Conservation (phyloP, 2,888 invertebrate genomes). For the Dyspetes luteomarginatus region DNA sequence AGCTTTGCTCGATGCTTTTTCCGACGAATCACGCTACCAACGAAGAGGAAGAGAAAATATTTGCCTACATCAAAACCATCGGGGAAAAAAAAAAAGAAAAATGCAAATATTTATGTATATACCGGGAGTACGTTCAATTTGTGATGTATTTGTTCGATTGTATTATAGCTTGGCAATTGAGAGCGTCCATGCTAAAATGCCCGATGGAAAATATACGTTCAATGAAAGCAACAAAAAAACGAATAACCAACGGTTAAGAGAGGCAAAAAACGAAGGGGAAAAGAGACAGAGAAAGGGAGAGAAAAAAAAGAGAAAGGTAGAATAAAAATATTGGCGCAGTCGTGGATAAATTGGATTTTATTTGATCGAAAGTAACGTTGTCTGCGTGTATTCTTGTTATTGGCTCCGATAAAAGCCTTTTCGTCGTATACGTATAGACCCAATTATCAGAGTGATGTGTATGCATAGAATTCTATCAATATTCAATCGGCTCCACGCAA, state of each 20-base stretch:
- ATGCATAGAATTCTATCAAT: not conserved
- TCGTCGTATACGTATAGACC: not conserved
- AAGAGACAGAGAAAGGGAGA: not conserved
- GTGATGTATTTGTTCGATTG: too few relatives aligned
- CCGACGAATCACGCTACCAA: conserved; percentile 33
- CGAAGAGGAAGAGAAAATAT: conserved; percentile 78
- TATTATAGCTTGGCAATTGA: too few relatives aligned
- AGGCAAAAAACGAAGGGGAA: not conserved
- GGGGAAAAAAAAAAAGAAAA: not conserved
- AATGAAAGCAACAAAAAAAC: too few relatives aligned
- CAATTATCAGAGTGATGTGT: not conserved
- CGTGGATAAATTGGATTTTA: not conserved
- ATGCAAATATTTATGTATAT: not conserved
- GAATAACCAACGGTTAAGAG: not conserved
- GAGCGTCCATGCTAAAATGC: too few relatives aligned
- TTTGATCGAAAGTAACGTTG: not conserved
- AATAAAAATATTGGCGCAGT: not conserved
- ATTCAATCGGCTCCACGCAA: not conserved
- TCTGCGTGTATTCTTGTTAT: not conserved
- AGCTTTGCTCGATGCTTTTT: conserved; percentile 24
- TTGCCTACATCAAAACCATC: conserved; percentile 70
- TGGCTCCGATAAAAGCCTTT: not conserved
- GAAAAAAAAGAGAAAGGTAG: not conserved
- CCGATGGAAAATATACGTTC: too few relatives aligned
- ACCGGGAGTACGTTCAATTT: too few relatives aligned